Conservation (phyloP, 2,113 vertebrate genomes). For the Platysteira castanea region DNA sequence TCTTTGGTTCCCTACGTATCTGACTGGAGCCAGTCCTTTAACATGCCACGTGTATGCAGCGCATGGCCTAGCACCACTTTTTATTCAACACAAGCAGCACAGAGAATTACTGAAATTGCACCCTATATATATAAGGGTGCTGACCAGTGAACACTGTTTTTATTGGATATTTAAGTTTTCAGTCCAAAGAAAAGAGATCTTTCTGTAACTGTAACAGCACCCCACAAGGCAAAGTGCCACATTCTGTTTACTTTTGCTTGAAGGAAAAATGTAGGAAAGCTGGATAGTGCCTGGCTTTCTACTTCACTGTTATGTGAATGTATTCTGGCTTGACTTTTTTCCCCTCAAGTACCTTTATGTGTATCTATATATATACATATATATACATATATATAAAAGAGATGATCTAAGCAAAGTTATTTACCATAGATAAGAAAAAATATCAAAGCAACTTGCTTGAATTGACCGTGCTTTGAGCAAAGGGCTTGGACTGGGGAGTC, state of each 20-base stretch:
- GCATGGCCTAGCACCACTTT: not conserved
- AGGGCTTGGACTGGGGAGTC: fast-evolving
- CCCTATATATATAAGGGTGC: not conserved
- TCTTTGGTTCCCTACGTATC: not conserved
- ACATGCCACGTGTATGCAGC: not conserved
- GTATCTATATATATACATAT: not conserved
- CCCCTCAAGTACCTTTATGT: not conserved
- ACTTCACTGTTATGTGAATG: not conserved
- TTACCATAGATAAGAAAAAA: not conserved
- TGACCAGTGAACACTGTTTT: not conserved
- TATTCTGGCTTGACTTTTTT: not conserved
- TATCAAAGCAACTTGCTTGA: not conserved
- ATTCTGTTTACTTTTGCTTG: not conserved
- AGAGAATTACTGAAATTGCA: not conserved
- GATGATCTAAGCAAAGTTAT: not conserved
- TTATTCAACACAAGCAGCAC: not conserved
- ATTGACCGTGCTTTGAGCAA: not conserved
- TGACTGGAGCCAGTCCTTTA: not conserved
- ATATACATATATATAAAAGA: not conserved
- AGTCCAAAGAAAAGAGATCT: not conserved
- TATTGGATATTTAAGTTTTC: not conserved
- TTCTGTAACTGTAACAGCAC: not conserved
- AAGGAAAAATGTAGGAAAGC: not conserved
- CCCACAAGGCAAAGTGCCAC: not conserved
- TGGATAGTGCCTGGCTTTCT: not conserved